Percentiles rank a stretch among this genome's conserved stretches.
Conservation (phyloP, 2,797 vertebrate genomes). For the Micromesistius poutassou region DNA sequence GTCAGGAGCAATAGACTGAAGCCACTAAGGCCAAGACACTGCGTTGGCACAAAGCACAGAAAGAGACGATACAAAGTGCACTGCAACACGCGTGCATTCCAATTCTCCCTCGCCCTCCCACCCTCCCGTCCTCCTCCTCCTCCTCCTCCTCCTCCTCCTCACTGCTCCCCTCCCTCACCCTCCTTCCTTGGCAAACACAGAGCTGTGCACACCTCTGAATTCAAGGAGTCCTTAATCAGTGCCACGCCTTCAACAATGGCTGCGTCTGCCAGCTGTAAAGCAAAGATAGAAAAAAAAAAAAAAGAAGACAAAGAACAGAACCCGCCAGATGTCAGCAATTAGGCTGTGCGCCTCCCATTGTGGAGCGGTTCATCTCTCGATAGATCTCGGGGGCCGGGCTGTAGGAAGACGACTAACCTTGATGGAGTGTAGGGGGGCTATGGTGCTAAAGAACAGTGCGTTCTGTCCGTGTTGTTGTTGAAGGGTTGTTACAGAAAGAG, state of each 20-base stretch:
- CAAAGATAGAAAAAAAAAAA: background rate
- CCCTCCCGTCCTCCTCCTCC: too few relatives aligned
- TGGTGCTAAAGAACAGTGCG: background rate
- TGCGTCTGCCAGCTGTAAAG: slow-evolving; percentile 1
- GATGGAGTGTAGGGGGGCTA: background rate
- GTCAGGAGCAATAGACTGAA: too few relatives aligned
- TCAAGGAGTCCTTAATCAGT: background rate
- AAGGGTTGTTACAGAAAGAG: background rate
- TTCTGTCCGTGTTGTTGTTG: background rate
- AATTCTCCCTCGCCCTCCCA: background rate
- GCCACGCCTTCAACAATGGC: background rate
- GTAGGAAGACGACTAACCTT: background rate
- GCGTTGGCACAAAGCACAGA: too few relatives aligned
- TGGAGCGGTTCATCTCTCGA: background rate
- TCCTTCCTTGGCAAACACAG: background rate
- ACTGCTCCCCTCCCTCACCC: background rate
- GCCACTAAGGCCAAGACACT: too few relatives aligned
- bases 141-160: too few relatives aligned
- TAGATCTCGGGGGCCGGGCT: background rate
- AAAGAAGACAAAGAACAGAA: background rate
- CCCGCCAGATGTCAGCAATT: slow-evolving; percentile 2
- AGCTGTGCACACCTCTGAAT: background rate
- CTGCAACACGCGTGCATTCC: too few relatives aligned
- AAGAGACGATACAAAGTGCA: too few relatives aligned
- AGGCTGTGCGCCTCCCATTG: background rate